Percentiles rank a stretch among this genome's conserved stretches.
These are phyloP conservation scores for Scaptomyza caliginosa DNA, from an alignment of 2,888 invertebrate genomes.

Conservation along the genomic window DNA sequence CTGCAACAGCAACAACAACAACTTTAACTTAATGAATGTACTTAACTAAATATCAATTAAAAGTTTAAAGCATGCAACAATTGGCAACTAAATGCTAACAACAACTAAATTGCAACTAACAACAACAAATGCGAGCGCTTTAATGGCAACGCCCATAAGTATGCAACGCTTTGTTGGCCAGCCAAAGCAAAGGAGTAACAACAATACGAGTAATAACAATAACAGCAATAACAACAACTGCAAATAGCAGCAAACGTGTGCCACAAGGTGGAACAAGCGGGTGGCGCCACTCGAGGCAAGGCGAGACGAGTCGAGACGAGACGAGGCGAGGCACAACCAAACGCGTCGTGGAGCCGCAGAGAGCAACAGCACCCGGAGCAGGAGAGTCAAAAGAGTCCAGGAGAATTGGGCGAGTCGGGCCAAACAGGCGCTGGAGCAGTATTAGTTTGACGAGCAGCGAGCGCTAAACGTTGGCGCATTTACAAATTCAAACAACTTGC, in stretches of 20 bases:
- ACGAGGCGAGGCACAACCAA: conserved; percentile 13
- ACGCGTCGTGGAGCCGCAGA: neutral
- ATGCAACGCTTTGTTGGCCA: conserved; percentile 53
- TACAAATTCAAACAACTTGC: conserved; percentile 81
- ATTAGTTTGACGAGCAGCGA: conserved; percentile 31
- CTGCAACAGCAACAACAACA: conserved; percentile 18
- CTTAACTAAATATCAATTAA: conserved; percentile 18
- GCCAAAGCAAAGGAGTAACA: conserved; percentile 20
- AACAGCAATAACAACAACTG: conserved; percentile 15
- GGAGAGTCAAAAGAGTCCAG: neutral
- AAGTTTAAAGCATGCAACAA: conserved; percentile 39
- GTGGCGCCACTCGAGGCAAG: conserved; percentile 15
- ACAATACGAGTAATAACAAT: conserved; percentile 23
- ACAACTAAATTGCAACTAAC: neutral
- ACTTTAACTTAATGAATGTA: conserved; percentile 10
- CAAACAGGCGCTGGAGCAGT: conserved; percentile 17
- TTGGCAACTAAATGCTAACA: conserved; percentile 39
- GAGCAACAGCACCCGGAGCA: neutral
- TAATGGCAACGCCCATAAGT: conserved; percentile 62
- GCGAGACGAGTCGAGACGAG: conserved; percentile 6
- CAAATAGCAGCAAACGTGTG: conserved; percentile 50
- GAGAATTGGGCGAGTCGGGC: neutral
- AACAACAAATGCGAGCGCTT: conserved; percentile 23
- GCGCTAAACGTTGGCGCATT: conserved; percentile 77
- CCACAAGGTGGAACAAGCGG: conserved; percentile 34